Base-by-base conservation (phyloP, 2,113 vertebrate species). In the Limanda limanda region DNA sequence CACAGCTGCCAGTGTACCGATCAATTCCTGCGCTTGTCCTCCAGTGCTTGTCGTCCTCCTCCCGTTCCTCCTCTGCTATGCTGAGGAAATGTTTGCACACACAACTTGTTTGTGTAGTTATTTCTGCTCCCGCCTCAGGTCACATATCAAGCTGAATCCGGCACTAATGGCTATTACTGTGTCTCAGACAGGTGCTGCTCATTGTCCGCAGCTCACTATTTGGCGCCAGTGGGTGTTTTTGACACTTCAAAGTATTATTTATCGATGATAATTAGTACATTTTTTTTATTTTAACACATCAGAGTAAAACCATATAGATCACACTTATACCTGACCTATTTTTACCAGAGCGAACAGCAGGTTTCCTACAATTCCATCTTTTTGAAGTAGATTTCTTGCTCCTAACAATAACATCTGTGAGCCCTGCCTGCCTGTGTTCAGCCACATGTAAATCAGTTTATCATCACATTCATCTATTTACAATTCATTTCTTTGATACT, bases 91-190 rank as follows among this genome's bases (percentile, higher is more conserved):
- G 63, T 81, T 78, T 82, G 47, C 75, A 67, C 80, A n/a, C n/a
- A 35, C 63, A 45, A 79, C 62, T 79, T 79, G 81, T 81, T 87
- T 63, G 60, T 48, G 72, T 78, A 64, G 59, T 83, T 87, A 84
- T 90, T 87, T 86, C 77, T 86, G 74, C 70, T 71, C 59, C 66
- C 15, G 76, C 82, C 84, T 86, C 62, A 62, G 86, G 86, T 86
- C 87, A 75, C 35, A 23, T 85, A 86, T 88, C 71, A 82, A 87
- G 73, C 83, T 63, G 66, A 88, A 82, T 48, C 60, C 69, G 56
- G 65, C 67, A 74, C 68, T 84, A 90, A 87, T 86, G 84, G 84
- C 71, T 8, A 25, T 25, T 45, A 1, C 20, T 63, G 70, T 59
- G 60, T 61, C 65, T 80, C 63, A 70, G 72, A 60, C 62, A 59